A percentile compares a stretch with the other conserved stretches of the same genome.
Conservation (phyloP, 2,888 invertebrate species). For the Actias luna region DNA sequence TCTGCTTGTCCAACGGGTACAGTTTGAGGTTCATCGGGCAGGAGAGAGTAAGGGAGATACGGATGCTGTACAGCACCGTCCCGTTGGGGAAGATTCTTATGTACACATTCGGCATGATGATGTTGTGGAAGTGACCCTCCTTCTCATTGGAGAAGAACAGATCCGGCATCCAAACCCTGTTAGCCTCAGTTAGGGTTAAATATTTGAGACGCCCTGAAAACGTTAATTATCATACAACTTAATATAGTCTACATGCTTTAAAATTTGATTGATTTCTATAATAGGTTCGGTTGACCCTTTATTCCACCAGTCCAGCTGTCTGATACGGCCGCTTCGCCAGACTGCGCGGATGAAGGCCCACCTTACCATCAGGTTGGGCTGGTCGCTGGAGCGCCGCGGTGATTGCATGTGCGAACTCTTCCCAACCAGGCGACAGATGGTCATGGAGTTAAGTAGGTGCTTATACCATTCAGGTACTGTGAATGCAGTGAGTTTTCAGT, state of each 20-base stretch:
- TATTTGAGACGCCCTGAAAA: conserved; percentile 91
- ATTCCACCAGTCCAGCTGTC: too few relatives aligned
- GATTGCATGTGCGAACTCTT: too few relatives aligned
- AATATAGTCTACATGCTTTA: not conserved
- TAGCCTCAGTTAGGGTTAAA: conserved; percentile 95
- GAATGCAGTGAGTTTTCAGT: too few relatives aligned
- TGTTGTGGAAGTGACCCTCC: conserved; percentile 98
- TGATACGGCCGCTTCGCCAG: too few relatives aligned
- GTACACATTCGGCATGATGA: conserved; percentile 98
- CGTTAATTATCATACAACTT: not conserved
- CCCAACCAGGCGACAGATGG: too few relatives aligned
- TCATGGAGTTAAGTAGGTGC: too few relatives aligned
- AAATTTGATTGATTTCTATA: too few relatives aligned
- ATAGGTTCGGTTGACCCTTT: too few relatives aligned
- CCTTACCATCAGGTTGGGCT: too few relatives aligned
- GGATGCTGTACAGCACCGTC: conserved; percentile 97
- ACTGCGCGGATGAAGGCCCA: too few relatives aligned
- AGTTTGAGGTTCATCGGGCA: conserved; percentile 99
- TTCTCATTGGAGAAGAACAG: conserved; percentile 99
- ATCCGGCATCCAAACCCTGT: conserved; percentile 99
- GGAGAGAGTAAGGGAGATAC: conserved; percentile 96
- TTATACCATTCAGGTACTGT: too few relatives aligned
- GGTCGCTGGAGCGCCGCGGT: too few relatives aligned
- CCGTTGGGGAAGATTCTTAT: conserved; percentile 97
- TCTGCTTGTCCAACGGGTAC: conserved; percentile 97